These are phyloP conservation scores for Apodemia zela DNA, from an alignment of 2,888 invertebrate genomes.

Conservation along the genomic window DNA sequence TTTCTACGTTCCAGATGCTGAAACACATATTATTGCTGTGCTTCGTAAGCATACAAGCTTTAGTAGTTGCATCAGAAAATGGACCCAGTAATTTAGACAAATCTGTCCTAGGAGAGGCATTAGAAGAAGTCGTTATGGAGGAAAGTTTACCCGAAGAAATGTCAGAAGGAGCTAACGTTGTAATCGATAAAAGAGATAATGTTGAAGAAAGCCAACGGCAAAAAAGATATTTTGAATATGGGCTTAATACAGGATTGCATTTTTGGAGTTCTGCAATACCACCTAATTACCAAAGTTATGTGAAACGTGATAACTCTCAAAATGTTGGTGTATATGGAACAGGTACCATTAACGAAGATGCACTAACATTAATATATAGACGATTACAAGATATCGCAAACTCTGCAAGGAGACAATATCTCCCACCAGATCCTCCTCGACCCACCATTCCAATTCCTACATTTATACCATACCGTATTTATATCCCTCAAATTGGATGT, in stretches of 20 bases:
- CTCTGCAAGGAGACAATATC: conserved; percentile 9
- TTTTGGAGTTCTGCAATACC: conserved; percentile 27
- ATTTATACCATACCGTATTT: conserved; percentile 29
- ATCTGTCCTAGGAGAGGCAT: conserved; percentile 32
- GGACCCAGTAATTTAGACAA: conserved; percentile 39
- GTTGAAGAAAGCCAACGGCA: conserved; percentile 34
- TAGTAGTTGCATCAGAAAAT: conserved; percentile 49
- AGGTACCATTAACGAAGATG: conserved; percentile 19
- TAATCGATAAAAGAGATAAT: conserved; percentile 32
- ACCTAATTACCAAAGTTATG: conserved; percentile 24
- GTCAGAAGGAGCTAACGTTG: conserved; percentile 35
- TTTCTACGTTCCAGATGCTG: conserved; percentile 59
- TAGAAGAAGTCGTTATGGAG: conserved; percentile 36
- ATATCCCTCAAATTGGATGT: conserved; percentile 28
- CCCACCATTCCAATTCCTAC: conserved; percentile 24
- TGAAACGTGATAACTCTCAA: conserved; percentile 31
- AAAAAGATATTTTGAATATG: conserved; percentile 41
- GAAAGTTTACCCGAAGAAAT: conserved; percentile 35
- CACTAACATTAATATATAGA: conserved; percentile 31
- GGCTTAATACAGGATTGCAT: conserved; percentile 27
- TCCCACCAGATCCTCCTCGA: conserved; percentile 10
- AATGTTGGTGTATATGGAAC: conserved; percentile 31
- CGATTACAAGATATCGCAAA: conserved; percentile 29
- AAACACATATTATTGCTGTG: conserved; percentile 39
- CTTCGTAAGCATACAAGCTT: conserved; percentile 44